Evolutionary conservation across 2,113 vertebrate species (phyloP), one percentile per base, ranked within the genome.

Genomic region (Sylvietta virens): DNA sequence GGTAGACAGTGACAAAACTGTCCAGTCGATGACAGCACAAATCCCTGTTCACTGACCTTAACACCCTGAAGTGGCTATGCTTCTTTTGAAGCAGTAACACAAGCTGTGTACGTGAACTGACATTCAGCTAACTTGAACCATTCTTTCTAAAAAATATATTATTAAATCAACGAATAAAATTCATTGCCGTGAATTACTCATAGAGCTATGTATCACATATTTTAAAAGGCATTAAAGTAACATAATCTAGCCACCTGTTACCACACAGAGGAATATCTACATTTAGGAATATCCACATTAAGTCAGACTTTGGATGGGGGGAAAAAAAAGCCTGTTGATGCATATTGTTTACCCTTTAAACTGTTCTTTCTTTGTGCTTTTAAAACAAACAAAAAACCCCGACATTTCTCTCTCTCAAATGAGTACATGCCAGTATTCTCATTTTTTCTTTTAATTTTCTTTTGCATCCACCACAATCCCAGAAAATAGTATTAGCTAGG

Each of bases 91-190:
- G 42, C 39, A 76, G 67, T 62, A 91, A 58, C 9, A 61, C 26
- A 65, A 65, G 39, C 28, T 35, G 33, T 56, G 31, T 19, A 47
- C 9, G n/a, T 11, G 16, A 79, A 37, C 26, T 89, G 61, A 84
- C 64, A 77, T 70, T 39, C 71, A 87, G 33, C 35, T 65, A 60
- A 74, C n/a, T 15, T 35, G 33, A 72, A 82, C 28, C 31, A 74
- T 69, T 61, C 74, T 84, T 93, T 31, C 39, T 51, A 60, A 54
- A 40, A 13, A 82, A 14, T 21, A 23, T 67, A 87, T 64, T 76
- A 86, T 87, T 83, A 87, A 85, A 90, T 65, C 47, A 86, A 44
- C 78, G 61, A 70, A 65, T 72, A 85, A 82, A 80, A 88, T 65
- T 56, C 15, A 88, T 69, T 80, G 26, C 20, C 12, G n/a, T n/a